Percentiles rank a stretch among this genome's conserved stretches.
These are phyloP conservation scores for Chymomyza procnemis DNA, from an alignment of 2,888 invertebrate species.

Conservation along the genomic window DNA sequence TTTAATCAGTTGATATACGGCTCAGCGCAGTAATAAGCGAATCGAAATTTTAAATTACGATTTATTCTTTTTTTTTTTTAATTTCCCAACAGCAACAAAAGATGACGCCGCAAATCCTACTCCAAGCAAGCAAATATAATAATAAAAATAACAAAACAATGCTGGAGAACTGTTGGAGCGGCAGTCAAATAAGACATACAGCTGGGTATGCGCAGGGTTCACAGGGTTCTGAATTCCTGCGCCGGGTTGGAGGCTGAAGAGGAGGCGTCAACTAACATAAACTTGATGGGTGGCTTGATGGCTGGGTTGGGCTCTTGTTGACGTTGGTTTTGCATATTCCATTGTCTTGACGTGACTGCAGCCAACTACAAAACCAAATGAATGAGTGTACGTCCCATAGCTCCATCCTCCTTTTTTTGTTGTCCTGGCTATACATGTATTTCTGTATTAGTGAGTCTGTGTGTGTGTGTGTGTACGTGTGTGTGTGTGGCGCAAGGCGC, in stretches of 20 bases:
- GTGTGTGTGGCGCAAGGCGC: slow-evolving; percentile 49
- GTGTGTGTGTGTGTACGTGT: slow-evolving; percentile 1
- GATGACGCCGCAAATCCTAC: not conserved
- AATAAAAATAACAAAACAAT: not conserved
- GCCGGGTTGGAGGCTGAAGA: not conserved
- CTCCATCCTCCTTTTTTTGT: slow-evolving; percentile 29
- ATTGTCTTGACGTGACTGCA: slow-evolving; percentile 28
- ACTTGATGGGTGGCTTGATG: not conserved
- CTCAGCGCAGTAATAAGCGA: not conserved
- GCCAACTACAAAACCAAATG: not conserved
- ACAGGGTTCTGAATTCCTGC: not conserved
- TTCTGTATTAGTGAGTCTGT: no score
- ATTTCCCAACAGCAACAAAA: not conserved
- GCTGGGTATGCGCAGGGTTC: not conserved
- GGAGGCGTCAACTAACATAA: not conserved
- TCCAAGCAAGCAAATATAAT: not conserved
- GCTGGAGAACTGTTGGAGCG: not conserved
- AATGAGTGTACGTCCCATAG: not conserved
- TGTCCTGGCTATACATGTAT: no score
- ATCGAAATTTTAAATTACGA: slow-evolving; percentile 28
- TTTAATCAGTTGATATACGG: no score
- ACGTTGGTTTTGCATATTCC: slow-evolving; percentile 16
- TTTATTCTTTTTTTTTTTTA: slow-evolving; percentile 24
- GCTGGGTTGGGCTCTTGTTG: slow-evolving; percentile 5
- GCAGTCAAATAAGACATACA: not conserved